Conservation (phyloP, 2,888 invertebrate species). For the Lobophora halterata region DNA sequence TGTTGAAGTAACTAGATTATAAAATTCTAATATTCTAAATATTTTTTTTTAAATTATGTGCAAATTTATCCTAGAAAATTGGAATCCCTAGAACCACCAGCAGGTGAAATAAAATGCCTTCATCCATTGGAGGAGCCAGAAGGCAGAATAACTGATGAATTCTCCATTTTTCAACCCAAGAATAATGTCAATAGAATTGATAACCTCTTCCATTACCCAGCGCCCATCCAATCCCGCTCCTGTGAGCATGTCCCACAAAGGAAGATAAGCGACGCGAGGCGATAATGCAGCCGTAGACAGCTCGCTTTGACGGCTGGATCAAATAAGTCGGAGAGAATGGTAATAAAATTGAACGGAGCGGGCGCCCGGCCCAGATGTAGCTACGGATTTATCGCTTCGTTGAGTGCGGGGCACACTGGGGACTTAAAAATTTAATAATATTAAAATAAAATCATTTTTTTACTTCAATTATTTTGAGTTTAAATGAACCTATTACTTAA, state of each 20-base stretch:
- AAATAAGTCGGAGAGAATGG: slow-evolving; percentile 78
- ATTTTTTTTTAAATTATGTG: too few relatives aligned
- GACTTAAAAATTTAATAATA: slow-evolving; percentile 1
- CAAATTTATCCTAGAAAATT: too few relatives aligned
- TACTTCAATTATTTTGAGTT: too few relatives aligned
- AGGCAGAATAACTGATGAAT: too few relatives aligned
- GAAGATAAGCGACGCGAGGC: slow-evolving; percentile 50
- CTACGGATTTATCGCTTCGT: slow-evolving; percentile 71
- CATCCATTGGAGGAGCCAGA: too few relatives aligned
- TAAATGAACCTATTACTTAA: too few relatives aligned
- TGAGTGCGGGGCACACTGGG: slow-evolving; percentile 41
- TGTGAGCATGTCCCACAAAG: slow-evolving; percentile 28
- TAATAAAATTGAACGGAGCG: slow-evolving; percentile 78
- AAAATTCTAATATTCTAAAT: too few relatives aligned
- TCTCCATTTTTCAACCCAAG: too few relatives aligned
- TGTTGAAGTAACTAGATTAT: too few relatives aligned
- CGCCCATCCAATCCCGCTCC: slow-evolving; percentile 24
- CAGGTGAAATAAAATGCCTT: too few relatives aligned
- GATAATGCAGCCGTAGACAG: slow-evolving; percentile 65
- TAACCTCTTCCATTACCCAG: slow-evolving; percentile 20
- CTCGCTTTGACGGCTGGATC: slow-evolving; percentile 77
- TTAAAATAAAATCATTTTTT: too few relatives aligned
- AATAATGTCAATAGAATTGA: slow-evolving; percentile 8
- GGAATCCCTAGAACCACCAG: too few relatives aligned
- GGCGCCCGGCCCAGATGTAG: slow-evolving; percentile 77